These are phyloP conservation scores for Theonella swinhoei DNA, from an alignment of 37 sponge, comb jelly and placozoan genomes.

Conservation along the genomic window DNA sequence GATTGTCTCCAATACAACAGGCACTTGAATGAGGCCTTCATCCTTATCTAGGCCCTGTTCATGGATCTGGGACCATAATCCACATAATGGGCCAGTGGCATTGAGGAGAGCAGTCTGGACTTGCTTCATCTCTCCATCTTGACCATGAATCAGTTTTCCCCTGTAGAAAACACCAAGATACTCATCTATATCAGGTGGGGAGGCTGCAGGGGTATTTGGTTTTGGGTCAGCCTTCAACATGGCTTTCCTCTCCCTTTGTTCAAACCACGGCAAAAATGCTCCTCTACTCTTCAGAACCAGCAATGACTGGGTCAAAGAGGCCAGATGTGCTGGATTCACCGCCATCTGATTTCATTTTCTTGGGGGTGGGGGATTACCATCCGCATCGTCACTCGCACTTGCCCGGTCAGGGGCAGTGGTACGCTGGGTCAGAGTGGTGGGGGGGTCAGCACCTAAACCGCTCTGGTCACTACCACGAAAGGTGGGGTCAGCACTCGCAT, in stretches of 20 bases:
- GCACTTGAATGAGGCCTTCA: conserved; percentile 1
- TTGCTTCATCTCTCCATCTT: conserved; percentile 3
- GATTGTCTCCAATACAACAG: conserved; percentile 1
- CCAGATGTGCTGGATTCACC: background rate
- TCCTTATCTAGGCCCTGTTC: no score
- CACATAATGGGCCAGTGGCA: background rate
- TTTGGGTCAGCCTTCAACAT: conserved; percentile 3
- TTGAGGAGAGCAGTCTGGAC: conserved; percentile 3
- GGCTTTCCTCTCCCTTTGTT: conserved; percentile 18
- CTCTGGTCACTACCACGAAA: background rate
- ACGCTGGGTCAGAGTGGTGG: no score
- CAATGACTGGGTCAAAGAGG: background rate
- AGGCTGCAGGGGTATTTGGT: background rate
- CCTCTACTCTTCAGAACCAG: no score
- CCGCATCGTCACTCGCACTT: background rate
- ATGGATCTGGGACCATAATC: background rate
- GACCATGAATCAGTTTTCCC: background rate
- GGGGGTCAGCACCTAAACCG: no score
- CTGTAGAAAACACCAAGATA: background rate
- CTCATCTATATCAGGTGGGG: background rate
- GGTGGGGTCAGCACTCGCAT: background rate
- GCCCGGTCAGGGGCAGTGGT: background rate
- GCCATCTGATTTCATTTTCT: background rate
- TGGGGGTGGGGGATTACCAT: background rate
- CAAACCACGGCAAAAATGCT: no score